Evolutionary conservation across 1,140 invertebrate species (phyloP), one percentile per base, ranked within the genome.

Genomic region (Gonatopus flavifemur): DNA sequence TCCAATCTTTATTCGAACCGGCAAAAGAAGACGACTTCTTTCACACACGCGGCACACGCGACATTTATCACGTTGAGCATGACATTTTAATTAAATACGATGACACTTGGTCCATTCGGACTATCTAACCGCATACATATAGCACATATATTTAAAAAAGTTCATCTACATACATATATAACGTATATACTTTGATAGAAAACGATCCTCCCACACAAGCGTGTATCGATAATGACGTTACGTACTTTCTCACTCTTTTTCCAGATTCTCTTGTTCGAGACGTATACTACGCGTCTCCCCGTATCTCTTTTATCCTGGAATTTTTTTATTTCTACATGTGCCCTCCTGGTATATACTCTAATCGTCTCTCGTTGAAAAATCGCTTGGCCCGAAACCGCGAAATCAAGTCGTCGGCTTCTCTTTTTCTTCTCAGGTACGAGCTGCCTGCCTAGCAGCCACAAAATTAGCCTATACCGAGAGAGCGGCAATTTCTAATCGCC

Each of bases 11-110:
- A 32, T 19, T 24, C 13, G 15, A 12, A 15, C n/a, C n/a, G n/a
- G 15, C 25, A 32, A 46, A 32, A 46, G 25, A 35, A 39, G 42
- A 60, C 53, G 38, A 49, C 48, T 62, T 61, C 50, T 62, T 61
- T 61, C 58, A 51, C n/a, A n/a, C n/a, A n/a, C 43, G 48, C 54
- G 53, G 39, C 49, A 42, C 59, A 59, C 57, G 59, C 58, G 59
- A 61, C 59, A 62, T 62, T 62, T 61, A 61, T 62, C 59, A 62
- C 59, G 50, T 43, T n/a, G n/a, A n/a, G 49, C 49, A 58, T 62
- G 59, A 62, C 59, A 61, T 61, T 62, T 62, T 62, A 62, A 62
- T 62, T 62, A 62, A 62, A 61, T 62, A 60, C 58, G 54, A 57
- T 61, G 58, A 62, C 58, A 62, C 49, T 61, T 50, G 48, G 25